Base-by-base conservation (phyloP, 2,113 vertebrate genomes). In the Nesoenas mayeri region DNA sequence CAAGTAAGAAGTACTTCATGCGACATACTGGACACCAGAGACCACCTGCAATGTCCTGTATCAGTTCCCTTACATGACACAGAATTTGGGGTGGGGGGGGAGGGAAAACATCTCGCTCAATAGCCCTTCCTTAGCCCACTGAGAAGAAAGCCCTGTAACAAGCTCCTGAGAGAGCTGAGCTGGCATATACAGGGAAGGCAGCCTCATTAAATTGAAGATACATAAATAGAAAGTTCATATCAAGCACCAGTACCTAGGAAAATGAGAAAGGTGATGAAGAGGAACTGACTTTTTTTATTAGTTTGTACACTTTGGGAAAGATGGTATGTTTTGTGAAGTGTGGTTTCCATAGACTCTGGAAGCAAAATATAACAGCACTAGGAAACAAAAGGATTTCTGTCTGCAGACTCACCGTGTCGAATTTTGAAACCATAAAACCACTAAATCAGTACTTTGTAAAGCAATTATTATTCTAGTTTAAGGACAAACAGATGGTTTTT, bases 41-140 rank as follows among this genome's bases (percentile, higher is more conserved):
- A 29, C n/a, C 40, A n/a, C 66, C 61, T 72, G 62, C 48, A 38
- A 42, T 0, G 2, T n/a, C 9, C 47, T 11, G 16, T 0, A 2
- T 8, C 21, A 31, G 32, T 3, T 79, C 26, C 51, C 62, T 64
- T 9, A 16, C 0, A 4, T 5, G 44, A 14, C 25, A 14, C 13
- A 6, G 57, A 26, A 74, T 67, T 0, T 32, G 16, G 1, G 9
- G 44, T 32, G 16, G 1, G 9, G 44, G 18, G 18, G 9, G 6
- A 60, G 25, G 36, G 16, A 75, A 73, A 50, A 18, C 1, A 9
- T 5, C n/a, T 34, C 17, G 12, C 29, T 48, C 34, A 29, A 10
- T 19, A 38, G 29, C 38, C 56, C 42, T 31, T 70, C 54, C 22
- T 36, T 10, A 15, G 28, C 22, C 48, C 16, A 1, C 15, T 8